These are phyloP conservation scores for Gibbula magus DNA, from an alignment of 2,888 invertebrate genomes.

Conservation along the genomic window DNA sequence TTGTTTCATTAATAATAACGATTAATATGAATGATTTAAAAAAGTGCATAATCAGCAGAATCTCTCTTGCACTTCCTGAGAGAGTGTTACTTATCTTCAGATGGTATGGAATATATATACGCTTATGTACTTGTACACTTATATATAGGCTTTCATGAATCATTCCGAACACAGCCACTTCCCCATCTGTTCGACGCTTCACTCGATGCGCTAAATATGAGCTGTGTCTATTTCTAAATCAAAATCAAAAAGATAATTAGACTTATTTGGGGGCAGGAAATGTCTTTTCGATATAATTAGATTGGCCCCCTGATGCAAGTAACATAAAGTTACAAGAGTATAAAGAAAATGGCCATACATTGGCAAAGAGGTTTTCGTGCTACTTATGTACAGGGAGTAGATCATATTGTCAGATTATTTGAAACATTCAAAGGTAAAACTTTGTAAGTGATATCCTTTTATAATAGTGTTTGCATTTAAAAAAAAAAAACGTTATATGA, in stretches of 20 bases:
- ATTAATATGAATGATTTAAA: neutral
- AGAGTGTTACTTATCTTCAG: too few species aligned
- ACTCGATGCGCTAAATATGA: neutral
- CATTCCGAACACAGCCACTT: neutral
- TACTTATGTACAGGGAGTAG: too few species aligned
- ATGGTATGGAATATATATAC: too few species aligned
- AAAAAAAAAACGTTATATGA: too few species aligned
- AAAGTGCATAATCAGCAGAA: slow-evolving; percentile 18
- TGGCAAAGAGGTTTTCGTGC: too few species aligned
- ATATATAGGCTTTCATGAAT: neutral
- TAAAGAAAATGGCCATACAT: too few species aligned
- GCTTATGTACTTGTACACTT: too few species aligned
- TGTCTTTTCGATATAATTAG: neutral
- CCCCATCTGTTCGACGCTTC: neutral
- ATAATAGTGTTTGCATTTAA: too few species aligned
- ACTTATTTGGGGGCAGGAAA: neutral
- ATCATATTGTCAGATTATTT: too few species aligned
- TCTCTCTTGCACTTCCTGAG: neutral
- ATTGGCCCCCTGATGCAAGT: neutral
- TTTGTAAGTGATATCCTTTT: too few species aligned
- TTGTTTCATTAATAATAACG: neutral
- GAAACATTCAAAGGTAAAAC: too few species aligned
- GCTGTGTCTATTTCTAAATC: slow-evolving; percentile 7
- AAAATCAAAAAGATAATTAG: neutral
- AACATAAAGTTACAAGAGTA: neutral